These are phyloP conservation scores for Eurypyga helias DNA, from an alignment of 2,113 vertebrate genomes.

Conservation along the genomic window DNA sequence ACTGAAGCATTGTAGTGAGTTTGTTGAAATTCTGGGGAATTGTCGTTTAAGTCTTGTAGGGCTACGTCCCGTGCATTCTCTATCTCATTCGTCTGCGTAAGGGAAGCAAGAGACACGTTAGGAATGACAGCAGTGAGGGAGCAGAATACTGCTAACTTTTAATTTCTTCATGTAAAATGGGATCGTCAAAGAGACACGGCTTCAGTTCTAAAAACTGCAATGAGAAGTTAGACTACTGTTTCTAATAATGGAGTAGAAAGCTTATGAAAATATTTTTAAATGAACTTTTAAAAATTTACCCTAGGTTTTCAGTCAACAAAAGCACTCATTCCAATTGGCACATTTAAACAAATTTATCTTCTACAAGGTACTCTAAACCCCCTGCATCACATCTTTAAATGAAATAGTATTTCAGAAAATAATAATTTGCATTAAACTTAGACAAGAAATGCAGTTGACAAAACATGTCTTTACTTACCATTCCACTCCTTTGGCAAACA, in stretches of 20 bases:
- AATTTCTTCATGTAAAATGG: not conserved
- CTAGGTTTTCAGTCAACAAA: not conserved
- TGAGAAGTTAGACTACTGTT: not conserved
- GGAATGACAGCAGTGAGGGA: not conserved
- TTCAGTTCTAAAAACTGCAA: not conserved
- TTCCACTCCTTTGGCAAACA: conserved; percentile 19
- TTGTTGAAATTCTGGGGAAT: conserved; percentile 70
- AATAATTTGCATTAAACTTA: not conserved
- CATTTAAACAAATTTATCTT: not conserved
- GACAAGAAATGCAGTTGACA: not conserved
- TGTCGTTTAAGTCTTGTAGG: conserved; percentile 72
- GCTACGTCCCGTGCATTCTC: conserved; percentile 15
- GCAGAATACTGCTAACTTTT: not conserved
- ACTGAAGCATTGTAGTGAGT: conserved; percentile 12
- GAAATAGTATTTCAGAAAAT: not conserved
- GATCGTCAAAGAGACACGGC: not conserved
- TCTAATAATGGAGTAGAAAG: not conserved
- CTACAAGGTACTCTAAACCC: not conserved
- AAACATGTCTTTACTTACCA: not conserved
- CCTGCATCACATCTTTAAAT: not conserved
- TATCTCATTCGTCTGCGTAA: not conserved
- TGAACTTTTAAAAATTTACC: not conserved
- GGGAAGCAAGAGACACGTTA: not conserved
- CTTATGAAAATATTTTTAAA: not conserved
- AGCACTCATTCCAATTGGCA: not conserved